Evolutionary conservation across 2,113 vertebrate genomes (phyloP).

Genomic region (Pitta sordida): DNA sequence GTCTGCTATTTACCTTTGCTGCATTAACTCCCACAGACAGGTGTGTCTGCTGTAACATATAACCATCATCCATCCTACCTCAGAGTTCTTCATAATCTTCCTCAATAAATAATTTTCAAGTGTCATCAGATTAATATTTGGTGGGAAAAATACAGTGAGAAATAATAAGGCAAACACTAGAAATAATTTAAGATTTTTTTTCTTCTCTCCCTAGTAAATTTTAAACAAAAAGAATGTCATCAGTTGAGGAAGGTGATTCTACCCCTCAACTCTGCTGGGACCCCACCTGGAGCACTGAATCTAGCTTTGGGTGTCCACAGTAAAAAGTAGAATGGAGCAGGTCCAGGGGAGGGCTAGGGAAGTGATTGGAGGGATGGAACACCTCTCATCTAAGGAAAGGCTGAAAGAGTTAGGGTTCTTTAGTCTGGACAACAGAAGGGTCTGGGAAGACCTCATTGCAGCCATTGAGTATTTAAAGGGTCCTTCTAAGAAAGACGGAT

Average conservation of each 20-base stretch:
- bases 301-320: background rate
- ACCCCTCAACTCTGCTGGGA: background rate
- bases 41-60: background rate
- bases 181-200: background rate
- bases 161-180: background rate
- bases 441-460: background rate
- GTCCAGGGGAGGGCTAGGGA: background rate
- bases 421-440: background rate
- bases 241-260: background rate
- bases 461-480: background rate
- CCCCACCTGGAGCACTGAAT: background rate
- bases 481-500: background rate
- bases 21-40: rapidly evolving
- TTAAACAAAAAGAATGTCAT: background rate
- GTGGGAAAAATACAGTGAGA: background rate
- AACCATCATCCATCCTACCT: background rate
- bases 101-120: background rate
- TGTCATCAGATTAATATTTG: background rate
- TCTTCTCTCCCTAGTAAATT: background rate
- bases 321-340: background rate
- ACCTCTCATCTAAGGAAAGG: background rate
- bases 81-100: background rate
- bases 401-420: no score
- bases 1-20: background rate
- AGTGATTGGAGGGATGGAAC: background rate